Base-by-base conservation (phyloP, 2,113 vertebrate species). In the Seriola quinqueradiata region DNA sequence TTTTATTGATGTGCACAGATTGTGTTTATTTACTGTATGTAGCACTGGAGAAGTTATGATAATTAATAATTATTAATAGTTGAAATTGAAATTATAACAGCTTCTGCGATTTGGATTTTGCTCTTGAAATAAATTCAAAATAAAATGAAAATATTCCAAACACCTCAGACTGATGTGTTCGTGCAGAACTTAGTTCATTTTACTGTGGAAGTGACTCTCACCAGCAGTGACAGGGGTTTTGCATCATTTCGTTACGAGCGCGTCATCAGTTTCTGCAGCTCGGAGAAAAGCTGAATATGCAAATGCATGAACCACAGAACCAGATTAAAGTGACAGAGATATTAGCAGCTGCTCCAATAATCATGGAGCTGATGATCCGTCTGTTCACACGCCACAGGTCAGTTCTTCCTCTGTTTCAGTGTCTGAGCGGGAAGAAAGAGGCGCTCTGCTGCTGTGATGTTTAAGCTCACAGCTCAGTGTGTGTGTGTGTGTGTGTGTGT, bases 381-480 rank as follows among this genome's bases (percentile, higher is more conserved):
- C 4, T 50, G 1, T 23, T 5, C 19, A 60, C 64, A 25, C 23
- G 3, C 3, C 4, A 0, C 50, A 10, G 59, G 21, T 25, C 54
- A 8, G 2, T 44, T 0, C 1, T 3, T 23, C 58, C 5, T 50
- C 17, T 19, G 14, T 8, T n/a, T 54, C 11, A 55, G n/a, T 21
- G 10, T 57, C 54, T 57, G 21, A 57, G n/a, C n/a, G 2, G 58
- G 23, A 21, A n/a, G 63, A 74, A 34, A 12, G 4, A 1, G 50
- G 25, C n/a, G 11, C n/a, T n/a, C 54, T 57, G 52, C 19, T 54
- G 7, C 19, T 82, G 42, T 13, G 16, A 40, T 54, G 71, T 4
- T 14, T 34, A 6, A 52, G n/a, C n/a, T n/a, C n/a, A n/a, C n/a
- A 32, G 48, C 9, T 67, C 7, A 34, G 48, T 38, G 28, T 36